phyloP scores from a whole-genome alignment of 1,140 invertebrate genomes.

The Melipona quadrifasciata region DNA sequence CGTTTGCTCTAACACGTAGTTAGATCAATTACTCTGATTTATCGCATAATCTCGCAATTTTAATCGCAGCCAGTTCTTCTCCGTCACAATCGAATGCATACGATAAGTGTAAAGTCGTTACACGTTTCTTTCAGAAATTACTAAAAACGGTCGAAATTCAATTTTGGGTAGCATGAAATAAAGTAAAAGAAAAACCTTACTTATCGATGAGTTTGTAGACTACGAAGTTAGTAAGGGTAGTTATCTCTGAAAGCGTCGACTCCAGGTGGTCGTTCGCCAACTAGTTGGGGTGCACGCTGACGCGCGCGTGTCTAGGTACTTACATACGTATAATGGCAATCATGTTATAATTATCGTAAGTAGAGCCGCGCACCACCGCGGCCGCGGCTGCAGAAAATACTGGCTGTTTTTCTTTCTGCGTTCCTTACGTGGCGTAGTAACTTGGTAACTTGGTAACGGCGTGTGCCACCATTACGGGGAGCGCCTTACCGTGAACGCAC shows the following conservation, averaged over 20 bases:
- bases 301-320: slow-evolving; percentile 51
- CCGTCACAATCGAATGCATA: no score
- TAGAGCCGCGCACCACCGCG: slow-evolving; percentile 64
- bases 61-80: neutral
- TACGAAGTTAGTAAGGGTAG: neutral
- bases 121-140: no score
- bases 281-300: slow-evolving; percentile 69
- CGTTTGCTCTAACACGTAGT: neutral
- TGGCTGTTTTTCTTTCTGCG: slow-evolving; percentile 13
- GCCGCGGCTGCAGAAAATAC: slow-evolving; percentile 12
- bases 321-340: slow-evolving; percentile 77
- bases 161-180: neutral
- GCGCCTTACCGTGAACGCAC: slow-evolving; percentile 80
- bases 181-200: neutral
- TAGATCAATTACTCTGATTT: neutral
- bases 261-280: slow-evolving; percentile 59
- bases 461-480: slow-evolving; percentile 78
- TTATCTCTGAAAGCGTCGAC: slow-evolving; percentile 19
- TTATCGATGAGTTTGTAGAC: neutral
- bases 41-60: neutral
- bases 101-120: no score
- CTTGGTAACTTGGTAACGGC: slow-evolving; percentile 69
- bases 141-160: no score
- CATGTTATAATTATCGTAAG: slow-evolving; percentile 80
- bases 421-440: slow-evolving; percentile 43